phyloP scores from a whole-genome alignment of 2,797 vertebrate species.

The Gymnoscopelus microlampas region DNA sequence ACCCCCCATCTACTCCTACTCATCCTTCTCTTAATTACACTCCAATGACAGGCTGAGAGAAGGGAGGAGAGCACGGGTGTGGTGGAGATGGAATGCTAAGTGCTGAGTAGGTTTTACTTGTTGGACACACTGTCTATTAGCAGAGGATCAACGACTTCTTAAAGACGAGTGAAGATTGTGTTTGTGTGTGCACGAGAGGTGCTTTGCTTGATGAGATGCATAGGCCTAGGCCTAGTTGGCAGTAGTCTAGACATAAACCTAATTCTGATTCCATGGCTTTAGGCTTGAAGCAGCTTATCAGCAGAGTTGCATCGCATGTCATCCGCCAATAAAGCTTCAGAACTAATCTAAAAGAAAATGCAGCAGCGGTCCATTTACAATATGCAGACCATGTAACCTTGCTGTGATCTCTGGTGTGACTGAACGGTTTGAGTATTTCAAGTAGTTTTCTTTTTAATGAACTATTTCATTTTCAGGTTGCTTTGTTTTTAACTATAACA shows the following conservation, averaged over 20 bases:
- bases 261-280: too few relatives aligned
- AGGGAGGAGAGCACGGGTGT: slow-evolving; percentile 57
- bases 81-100: slow-evolving; percentile 49
- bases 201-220: too few relatives aligned
- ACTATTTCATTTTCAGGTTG: background rate
- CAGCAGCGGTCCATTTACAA: too few relatives aligned
- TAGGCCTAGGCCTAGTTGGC: too few relatives aligned
- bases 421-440: background rate
- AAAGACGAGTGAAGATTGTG: slow-evolving; percentile 11
- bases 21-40: slow-evolving; percentile 63
- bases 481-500: too few relatives aligned
- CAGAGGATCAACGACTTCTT: slow-evolving; percentile 1
- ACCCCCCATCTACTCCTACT: slow-evolving; percentile 29
- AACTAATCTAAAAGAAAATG: too few relatives aligned
- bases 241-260: too few relatives aligned
- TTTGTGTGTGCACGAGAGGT: background rate
- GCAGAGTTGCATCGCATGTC: too few relatives aligned
- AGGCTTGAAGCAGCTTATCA: too few relatives aligned
- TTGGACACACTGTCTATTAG: slow-evolving; percentile 5
- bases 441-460: too few relatives aligned
- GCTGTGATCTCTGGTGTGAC: background rate
- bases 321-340: too few relatives aligned
- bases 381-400: too few relatives aligned
- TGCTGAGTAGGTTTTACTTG: slow-evolving; percentile 25
- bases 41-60: slow-evolving; percentile 49